Conservation (phyloP, 1,140 invertebrate species). For the Nomia melanderi region DNA sequence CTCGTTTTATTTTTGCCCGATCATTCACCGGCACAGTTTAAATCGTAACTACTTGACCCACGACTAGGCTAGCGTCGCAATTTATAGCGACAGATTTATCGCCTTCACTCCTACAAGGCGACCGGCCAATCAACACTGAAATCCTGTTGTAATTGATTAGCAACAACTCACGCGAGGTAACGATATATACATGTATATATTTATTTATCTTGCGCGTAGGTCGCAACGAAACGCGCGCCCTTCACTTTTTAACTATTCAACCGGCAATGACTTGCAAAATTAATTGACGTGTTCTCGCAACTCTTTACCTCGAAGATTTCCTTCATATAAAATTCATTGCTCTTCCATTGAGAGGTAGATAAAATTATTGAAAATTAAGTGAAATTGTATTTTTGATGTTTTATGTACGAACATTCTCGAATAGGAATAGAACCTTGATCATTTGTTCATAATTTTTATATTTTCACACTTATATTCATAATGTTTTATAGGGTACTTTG, state of each 20-base stretch:
- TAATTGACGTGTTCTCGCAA: too few species aligned
- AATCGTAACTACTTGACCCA: constrained; percentile 56
- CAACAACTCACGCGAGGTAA: constrained; percentile 41
- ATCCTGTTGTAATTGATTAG: constrained; percentile 56
- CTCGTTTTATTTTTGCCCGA: constrained; percentile 47
- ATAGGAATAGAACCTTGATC: too few species aligned
- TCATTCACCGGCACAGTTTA: constrained; percentile 51
- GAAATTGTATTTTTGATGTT: too few species aligned
- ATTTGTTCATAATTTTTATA: too few species aligned
- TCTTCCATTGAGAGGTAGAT: too few species aligned
- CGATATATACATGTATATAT: background rate
- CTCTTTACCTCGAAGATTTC: too few species aligned
- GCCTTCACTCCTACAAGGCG: constrained; percentile 21
- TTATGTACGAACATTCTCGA: too few species aligned
- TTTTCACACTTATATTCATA: too few species aligned
- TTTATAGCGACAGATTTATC: constrained; percentile 62
- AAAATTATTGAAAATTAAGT: too few species aligned
- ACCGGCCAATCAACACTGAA: constrained; percentile 42
- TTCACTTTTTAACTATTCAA: constrained; percentile 17
- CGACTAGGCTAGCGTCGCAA: constrained; percentile 43
- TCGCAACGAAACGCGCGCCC: background rate
- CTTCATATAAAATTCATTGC: too few species aligned
- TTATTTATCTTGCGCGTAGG: constrained; percentile 2
- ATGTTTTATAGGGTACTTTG: too few species aligned
- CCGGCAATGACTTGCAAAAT: too few species aligned